Conservation (phyloP, 2,797 vertebrate genomes). For the Lates japonicus region DNA sequence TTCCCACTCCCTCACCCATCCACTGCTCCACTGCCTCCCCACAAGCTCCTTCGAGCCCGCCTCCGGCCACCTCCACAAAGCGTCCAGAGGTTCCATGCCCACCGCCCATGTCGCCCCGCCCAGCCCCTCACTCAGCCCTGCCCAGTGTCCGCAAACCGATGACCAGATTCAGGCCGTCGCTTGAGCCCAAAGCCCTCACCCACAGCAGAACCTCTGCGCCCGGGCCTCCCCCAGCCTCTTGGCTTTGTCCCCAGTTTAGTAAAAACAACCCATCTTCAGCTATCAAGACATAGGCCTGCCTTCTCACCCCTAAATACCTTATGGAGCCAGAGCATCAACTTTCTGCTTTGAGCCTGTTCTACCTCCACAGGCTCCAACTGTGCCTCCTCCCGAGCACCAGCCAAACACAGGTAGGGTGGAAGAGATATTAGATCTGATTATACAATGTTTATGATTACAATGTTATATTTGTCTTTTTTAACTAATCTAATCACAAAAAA, state of each 20-base stretch:
- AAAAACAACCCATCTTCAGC: constrained; percentile 29
- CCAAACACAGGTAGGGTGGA: constrained; percentile 74
- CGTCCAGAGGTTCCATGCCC: constrained; percentile 55
- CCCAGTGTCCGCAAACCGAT: no score
- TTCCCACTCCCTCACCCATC: constrained; percentile 70
- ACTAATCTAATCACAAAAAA: neutral
- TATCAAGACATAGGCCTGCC: constrained; percentile 42
- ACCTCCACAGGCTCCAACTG: constrained; percentile 53
- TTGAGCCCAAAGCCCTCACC: no score
- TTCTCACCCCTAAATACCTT: constrained; percentile 43
- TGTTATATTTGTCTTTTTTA: neutral
- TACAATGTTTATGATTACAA: no score
- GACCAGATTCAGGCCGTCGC: no score
- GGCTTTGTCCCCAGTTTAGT: constrained; percentile 43
- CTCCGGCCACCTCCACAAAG: constrained; percentile 65
- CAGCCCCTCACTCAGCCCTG: no score
- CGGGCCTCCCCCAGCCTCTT: constrained; percentile 73
- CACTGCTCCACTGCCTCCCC: constrained; percentile 69
- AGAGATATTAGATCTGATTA: neutral
- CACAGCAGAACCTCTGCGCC: no score
- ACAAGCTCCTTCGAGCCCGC: constrained; percentile 77
- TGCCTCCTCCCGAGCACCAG: constrained; percentile 66
- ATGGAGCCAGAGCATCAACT: constrained; percentile 47
- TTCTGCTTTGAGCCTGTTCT: constrained; percentile 61
- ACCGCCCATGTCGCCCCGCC: constrained; percentile 74